A percentile compares a stretch with the other conserved stretches of the same genome.
phyloP scores from a whole-genome alignment of 2,888 invertebrate species.

The Coelogynopora nodosa region DNA sequence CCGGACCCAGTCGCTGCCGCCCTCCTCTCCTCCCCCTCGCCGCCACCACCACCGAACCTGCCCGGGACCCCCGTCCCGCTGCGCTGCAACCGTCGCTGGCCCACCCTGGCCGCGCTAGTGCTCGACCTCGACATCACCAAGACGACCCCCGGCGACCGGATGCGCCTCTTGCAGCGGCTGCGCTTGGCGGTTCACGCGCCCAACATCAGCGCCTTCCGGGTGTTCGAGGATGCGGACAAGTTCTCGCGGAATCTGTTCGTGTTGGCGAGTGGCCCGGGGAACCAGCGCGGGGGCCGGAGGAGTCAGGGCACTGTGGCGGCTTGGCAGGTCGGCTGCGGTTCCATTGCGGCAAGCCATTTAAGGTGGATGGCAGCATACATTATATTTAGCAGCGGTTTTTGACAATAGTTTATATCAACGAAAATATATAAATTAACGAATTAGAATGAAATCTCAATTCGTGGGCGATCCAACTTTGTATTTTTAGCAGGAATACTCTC shows the following conservation, averaged over 20 bases:
- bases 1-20: not conserved
- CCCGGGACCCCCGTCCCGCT: slow-evolving; percentile 9
- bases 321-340: slow-evolving; percentile 26
- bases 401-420: too few species aligned
- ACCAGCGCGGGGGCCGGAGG: not conserved
- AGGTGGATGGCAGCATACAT: too few species aligned
- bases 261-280: slow-evolving; percentile 14
- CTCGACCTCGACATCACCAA: slow-evolving; percentile 20
- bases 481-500: too few species aligned
- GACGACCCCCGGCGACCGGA: not conserved
- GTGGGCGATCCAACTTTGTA: too few species aligned
- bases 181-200: not conserved
- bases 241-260: slow-evolving; percentile 12
- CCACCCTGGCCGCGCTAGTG: slow-evolving; percentile 30
- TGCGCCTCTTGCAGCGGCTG: not conserved
- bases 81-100: slow-evolving; percentile 35
- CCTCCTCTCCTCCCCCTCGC: not conserved
- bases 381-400: too few species aligned
- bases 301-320: not conserved
- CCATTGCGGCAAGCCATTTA: not conserved
- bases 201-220: slow-evolving; percentile 3
- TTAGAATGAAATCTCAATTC: too few species aligned
- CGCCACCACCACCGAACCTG: slow-evolving; percentile 67
- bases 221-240: slow-evolving; percentile 24
- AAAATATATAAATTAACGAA: too few species aligned